phyloP scores from a whole-genome alignment of 1,140 invertebrate species.

The Thrips palmi region DNA sequence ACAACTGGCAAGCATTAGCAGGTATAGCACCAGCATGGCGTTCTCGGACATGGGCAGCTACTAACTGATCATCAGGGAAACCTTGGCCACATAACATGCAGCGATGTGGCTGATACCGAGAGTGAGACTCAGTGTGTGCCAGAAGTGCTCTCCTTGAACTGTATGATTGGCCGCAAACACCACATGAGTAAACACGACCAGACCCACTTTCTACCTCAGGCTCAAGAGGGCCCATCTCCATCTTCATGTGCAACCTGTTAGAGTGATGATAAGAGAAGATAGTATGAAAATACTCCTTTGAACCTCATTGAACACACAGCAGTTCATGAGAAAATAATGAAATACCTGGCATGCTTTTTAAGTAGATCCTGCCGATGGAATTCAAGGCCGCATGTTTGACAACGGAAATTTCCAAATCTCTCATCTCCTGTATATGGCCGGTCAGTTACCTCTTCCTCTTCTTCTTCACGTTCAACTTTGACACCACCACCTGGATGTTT shows the following conservation, averaged over 20 bases:
- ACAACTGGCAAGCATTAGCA: constrained; percentile 36
- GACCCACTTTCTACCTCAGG: no score
- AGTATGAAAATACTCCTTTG: no score
- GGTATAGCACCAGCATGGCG: constrained; percentile 32
- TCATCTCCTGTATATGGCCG: constrained; percentile 29
- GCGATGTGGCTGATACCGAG: constrained; percentile 18
- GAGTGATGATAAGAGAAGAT: constrained; percentile 4
- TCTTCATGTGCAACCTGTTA: constrained; percentile 26
- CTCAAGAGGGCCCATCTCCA: constrained; percentile 27
- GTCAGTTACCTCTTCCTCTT: constrained; percentile 32
- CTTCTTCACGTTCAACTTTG: constrained; percentile 26
- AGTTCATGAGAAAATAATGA: constrained; percentile 1
- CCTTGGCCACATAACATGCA: constrained; percentile 46
- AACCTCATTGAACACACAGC: no score
- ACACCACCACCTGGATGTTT: constrained; percentile 28
- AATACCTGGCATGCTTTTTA: constrained; percentile 35
- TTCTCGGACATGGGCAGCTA: constrained; percentile 34
- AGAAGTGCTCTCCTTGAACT: no score
- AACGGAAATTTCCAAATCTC: constrained; percentile 51
- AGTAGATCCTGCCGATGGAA: constrained; percentile 56
- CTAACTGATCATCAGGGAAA: constrained; percentile 30
- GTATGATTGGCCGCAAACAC: no score
- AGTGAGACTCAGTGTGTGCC: constrained; percentile 10
- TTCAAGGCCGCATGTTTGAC: constrained; percentile 50
- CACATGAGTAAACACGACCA: no score